phyloP scores from a whole-genome alignment of 2,113 vertebrate species.

The Plotosus lineatus region DNA sequence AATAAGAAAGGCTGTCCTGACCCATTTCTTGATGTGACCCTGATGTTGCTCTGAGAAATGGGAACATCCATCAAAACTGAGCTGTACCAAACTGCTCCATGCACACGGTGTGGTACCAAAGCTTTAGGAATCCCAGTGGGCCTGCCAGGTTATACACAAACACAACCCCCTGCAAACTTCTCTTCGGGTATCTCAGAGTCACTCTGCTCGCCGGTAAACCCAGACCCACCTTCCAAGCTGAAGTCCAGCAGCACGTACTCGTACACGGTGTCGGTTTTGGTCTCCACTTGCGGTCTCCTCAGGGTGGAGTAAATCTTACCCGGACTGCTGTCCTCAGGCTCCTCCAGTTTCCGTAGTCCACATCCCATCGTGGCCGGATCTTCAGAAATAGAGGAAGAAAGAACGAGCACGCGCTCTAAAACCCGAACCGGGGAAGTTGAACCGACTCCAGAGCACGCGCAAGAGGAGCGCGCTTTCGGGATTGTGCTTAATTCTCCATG shows the following conservation, averaged over 20 bases:
- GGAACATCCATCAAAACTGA: background rate
- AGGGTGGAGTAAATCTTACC: constrained; percentile 98
- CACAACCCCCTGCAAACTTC: background rate
- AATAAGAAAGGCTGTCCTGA: constrained; percentile 52
- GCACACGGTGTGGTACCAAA: background rate
- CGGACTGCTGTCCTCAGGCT: constrained; percentile 94
- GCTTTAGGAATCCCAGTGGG: too few species aligned
- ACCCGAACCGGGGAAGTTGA: background rate
- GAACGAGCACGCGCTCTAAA: constrained; percentile 16
- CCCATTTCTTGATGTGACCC: constrained; percentile 58
- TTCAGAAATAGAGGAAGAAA: too few species aligned
- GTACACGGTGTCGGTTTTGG: constrained; percentile 84
- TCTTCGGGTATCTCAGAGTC: background rate
- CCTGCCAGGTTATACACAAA: background rate
- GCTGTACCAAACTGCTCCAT: background rate
- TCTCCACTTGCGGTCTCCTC: constrained; percentile 95
- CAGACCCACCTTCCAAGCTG: constrained; percentile 85
- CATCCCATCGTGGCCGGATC: constrained; percentile 85
- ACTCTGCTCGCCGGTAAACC: background rate
- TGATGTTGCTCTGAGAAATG: constrained; percentile 31
- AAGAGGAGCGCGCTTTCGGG: background rate
- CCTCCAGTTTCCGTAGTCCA: constrained; percentile 92
- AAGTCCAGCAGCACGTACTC: constrained; percentile 96
- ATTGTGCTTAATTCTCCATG: constrained; percentile 57
- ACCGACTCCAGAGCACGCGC: constrained; percentile 6